Evolutionary conservation across 2,888 invertebrate genomes (phyloP).

Genomic region (Drosophila fulvimacula): DNA sequence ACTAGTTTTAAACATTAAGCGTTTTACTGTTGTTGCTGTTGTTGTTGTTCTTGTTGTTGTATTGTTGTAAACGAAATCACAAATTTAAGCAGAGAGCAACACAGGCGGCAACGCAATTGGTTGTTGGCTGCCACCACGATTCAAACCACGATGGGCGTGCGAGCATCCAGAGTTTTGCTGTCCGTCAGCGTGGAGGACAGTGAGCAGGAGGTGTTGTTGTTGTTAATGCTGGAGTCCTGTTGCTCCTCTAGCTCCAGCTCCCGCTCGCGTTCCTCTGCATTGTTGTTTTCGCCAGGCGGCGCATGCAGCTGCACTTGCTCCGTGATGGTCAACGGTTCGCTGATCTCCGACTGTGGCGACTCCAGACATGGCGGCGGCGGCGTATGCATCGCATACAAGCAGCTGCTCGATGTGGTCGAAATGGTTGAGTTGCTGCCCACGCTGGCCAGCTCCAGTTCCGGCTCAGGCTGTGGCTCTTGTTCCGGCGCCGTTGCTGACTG

Average conservation of each 20-base stretch:
- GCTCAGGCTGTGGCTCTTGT: conserved; percentile 11
- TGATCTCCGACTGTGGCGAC: conserved; percentile 46
- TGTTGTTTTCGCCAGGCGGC: conserved; percentile 50
- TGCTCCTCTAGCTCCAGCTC: conserved; percentile 42
- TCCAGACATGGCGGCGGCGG: conserved; percentile 64
- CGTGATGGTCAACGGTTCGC: conserved; percentile 69
- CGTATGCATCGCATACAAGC: conserved; percentile 77
- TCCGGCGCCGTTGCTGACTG: conserved; percentile 37
- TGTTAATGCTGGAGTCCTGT: conserved; percentile 68
- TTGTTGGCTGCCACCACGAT: not conserved
- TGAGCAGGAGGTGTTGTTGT: conserved; percentile 83
- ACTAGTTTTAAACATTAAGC: conserved; percentile 72
- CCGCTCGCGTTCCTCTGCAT: conserved; percentile 28
- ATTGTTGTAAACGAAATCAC: conserved; percentile 64
- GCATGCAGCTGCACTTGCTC: conserved; percentile 77
- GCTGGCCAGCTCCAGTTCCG: conserved; percentile 19
- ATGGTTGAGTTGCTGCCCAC: conserved; percentile 35
- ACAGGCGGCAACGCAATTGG: conserved; percentile 1
- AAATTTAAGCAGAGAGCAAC: conserved; percentile 53
- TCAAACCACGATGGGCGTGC: conserved; percentile 83
- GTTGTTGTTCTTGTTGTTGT: conserved; percentile 29
- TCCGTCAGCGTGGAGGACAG: conserved; percentile 82
- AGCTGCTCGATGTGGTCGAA: conserved; percentile 75
- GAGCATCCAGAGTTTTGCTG: conserved; percentile 83
- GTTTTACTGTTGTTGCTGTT: conserved; percentile 51